These are phyloP conservation scores for Bradypus variegatus DNA, from an alignment of 2,797 vertebrate genomes.

Conservation along the genomic window DNA sequence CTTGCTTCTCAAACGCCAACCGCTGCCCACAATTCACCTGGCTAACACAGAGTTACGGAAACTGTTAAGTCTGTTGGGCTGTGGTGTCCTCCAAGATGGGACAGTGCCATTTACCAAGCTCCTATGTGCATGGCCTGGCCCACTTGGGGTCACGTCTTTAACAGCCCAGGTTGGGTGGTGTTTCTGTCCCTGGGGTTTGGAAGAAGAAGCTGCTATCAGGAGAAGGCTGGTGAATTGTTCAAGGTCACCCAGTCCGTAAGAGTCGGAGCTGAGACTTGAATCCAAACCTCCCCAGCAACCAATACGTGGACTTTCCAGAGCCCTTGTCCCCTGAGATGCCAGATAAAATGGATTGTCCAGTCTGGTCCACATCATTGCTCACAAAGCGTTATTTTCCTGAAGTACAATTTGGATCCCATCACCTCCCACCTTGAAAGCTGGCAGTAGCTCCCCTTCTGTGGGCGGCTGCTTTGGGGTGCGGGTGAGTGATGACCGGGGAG, in stretches of 20 bases:
- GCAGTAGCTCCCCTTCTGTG: not conserved
- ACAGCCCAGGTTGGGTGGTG: no score
- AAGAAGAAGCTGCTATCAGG: not conserved
- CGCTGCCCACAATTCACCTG: not conserved
- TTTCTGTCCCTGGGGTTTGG: not conserved
- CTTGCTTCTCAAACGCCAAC: not conserved
- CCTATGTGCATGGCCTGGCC: fast-evolving
- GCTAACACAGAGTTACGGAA: fast-evolving
- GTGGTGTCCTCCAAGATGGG: fast-evolving
- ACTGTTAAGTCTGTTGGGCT: fast-evolving
- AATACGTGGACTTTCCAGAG: not conserved
- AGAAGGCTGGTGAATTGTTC: not conserved
- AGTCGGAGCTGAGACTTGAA: not conserved
- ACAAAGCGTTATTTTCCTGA: not conserved
- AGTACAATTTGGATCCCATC: not conserved
- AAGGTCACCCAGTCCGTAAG: not conserved
- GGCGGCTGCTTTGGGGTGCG: not conserved
- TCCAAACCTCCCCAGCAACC: not conserved
- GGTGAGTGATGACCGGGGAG: not conserved
- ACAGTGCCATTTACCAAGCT: not conserved
- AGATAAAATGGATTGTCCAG: not conserved
- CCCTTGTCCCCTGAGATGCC: not conserved
- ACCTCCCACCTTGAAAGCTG: not conserved
- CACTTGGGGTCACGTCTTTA: fast-evolving
- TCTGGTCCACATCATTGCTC: not conserved